phyloP scores from a whole-genome alignment of 1,140 invertebrate species.

The Daktulosphaira vitifoliae region DNA sequence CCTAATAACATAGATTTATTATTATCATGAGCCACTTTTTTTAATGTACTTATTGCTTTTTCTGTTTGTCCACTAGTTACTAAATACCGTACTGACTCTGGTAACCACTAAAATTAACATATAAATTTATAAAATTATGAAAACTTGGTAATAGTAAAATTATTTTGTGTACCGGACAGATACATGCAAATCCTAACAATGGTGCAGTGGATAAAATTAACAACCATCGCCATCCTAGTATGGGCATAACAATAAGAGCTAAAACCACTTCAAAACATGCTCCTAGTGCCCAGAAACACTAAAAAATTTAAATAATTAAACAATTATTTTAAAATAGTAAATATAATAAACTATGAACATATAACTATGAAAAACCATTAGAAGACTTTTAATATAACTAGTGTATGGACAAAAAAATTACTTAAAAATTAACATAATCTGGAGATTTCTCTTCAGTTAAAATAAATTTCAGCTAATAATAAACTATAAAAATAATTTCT shows the following conservation, averaged over 20 bases:
- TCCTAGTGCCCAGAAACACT: slow-evolving; percentile 94
- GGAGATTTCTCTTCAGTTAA: too few species aligned
- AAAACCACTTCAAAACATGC: slow-evolving; percentile 86
- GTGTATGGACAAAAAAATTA: too few species aligned
- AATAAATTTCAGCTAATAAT: too few species aligned
- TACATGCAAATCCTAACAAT: slow-evolving; percentile 69
- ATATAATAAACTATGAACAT: not conserved
- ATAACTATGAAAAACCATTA: not conserved
- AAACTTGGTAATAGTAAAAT: not conserved
- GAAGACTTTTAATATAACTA: too few species aligned
- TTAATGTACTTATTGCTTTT: slow-evolving; percentile 72
- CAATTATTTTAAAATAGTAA: not conserved
- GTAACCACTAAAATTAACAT: slow-evolving; percentile 65
- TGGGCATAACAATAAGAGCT: slow-evolving; percentile 84
- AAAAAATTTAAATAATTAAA: slow-evolving; percentile 38
- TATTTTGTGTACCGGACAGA: slow-evolving; percentile 58
- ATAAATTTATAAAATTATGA: not conserved
- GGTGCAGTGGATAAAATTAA: slow-evolving; percentile 80
- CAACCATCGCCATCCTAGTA: slow-evolving; percentile 83
- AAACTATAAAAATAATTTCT: too few species aligned
- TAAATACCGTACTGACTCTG: slow-evolving; percentile 84
- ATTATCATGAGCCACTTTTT: slow-evolving; percentile 75
- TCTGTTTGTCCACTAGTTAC: slow-evolving; percentile 76
- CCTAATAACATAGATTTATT: slow-evolving; percentile 80
- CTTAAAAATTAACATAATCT: too few species aligned